Evolutionary conservation across 1,140 invertebrate genomes (phyloP).

Genomic region (Drosophila saltans): DNA sequence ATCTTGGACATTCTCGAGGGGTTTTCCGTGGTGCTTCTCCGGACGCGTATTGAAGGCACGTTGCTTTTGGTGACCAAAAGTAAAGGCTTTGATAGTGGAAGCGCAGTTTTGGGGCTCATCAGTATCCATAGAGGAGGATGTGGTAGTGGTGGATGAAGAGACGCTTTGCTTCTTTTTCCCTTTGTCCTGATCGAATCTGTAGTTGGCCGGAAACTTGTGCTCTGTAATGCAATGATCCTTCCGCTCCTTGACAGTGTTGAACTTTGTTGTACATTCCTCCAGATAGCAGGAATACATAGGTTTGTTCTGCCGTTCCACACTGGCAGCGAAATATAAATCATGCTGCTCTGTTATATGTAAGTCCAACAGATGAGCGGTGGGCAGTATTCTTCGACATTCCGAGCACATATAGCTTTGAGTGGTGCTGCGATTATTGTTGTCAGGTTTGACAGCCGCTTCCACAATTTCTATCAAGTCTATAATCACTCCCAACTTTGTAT

Average conservation of each 20-base stretch:
- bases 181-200: constrained; percentile 84
- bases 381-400: constrained; percentile 85
- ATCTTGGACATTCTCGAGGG: constrained; percentile 43
- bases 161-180: constrained; percentile 31
- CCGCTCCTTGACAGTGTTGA: constrained; percentile 84
- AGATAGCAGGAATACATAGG: constrained; percentile 88
- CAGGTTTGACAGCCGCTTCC: constrained; percentile 3
- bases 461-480: constrained; percentile 48
- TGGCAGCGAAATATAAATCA: constrained; percentile 87
- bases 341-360: constrained; percentile 88
- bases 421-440: constrained; percentile 16
- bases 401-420: constrained; percentile 57
- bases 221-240: constrained; percentile 85
- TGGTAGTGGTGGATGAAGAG: not conserved
- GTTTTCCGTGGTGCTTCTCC: constrained; percentile 16
- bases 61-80: constrained; percentile 45
- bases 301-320: constrained; percentile 85
- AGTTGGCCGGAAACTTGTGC: constrained; percentile 88
- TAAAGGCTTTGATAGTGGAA: constrained; percentile 46
- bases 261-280: constrained; percentile 86
- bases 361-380: constrained; percentile 87
- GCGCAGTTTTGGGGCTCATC: constrained; percentile 21
- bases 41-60: constrained; percentile 45
- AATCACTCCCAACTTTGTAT: constrained; percentile 65
- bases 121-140: constrained; percentile 49